Conservation (phyloP, 2,888 invertebrate species). For the Tetragonisca angustula region DNA sequence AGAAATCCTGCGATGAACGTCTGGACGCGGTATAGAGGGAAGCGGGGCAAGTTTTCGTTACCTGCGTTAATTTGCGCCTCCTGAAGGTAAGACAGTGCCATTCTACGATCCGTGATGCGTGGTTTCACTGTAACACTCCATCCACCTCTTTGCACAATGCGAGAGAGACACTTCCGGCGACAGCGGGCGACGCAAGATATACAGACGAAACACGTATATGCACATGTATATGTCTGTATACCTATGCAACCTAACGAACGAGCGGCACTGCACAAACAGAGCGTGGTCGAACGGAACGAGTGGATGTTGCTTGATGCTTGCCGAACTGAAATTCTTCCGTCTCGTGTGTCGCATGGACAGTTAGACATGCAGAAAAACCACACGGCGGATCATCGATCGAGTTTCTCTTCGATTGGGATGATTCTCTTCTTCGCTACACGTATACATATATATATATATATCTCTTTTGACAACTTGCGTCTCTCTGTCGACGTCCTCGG, state of each 20-base stretch:
- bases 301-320: background rate
- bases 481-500: background rate
- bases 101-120: constrained; percentile 76
- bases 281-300: constrained; percentile 8
- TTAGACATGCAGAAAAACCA: background rate
- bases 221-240: too few species aligned
- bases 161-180: constrained; percentile 66
- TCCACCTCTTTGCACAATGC: constrained; percentile 68
- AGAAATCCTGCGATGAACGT: too few species aligned
- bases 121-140: constrained; percentile 80
- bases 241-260: background rate
- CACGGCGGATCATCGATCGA: background rate
- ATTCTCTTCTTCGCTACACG: too few species aligned
- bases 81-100: constrained; percentile 81
- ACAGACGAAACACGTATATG: background rate
- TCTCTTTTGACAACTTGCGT: background rate
- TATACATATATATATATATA: background rate
- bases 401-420: background rate
- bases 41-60: constrained; percentile 60
- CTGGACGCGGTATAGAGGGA: background rate
- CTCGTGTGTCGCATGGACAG: accelerated
- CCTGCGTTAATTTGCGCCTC: constrained; percentile 81
- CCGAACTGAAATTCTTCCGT: background rate
- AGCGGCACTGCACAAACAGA: constrained; percentile 45
- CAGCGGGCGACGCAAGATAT: constrained; percentile 44